phyloP scores from a whole-genome alignment of 1,140 invertebrate species.

The Galleria mellonella region DNA sequence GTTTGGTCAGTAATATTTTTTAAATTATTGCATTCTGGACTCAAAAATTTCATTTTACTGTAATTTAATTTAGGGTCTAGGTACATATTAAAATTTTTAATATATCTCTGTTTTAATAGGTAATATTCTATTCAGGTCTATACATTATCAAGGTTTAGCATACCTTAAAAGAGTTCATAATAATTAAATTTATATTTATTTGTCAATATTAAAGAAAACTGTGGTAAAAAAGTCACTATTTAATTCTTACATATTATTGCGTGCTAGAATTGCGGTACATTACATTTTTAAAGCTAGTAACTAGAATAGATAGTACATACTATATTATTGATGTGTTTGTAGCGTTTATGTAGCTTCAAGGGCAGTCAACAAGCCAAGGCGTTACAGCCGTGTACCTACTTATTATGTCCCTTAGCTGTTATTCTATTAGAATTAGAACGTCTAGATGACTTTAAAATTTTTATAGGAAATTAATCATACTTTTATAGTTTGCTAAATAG shows the following conservation, averaged over 20 bases:
- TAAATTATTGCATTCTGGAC: slow-evolving; percentile 1
- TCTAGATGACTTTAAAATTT: neutral
- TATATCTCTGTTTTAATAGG: too few species aligned
- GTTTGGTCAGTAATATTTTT: slow-evolving; percentile 43
- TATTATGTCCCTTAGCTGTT: slow-evolving; percentile 9
- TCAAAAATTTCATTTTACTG: slow-evolving; percentile 6
- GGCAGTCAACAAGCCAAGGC: slow-evolving; percentile 8
- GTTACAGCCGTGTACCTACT: neutral
- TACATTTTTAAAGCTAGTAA: neutral
- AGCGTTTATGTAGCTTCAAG: slow-evolving; percentile 16
- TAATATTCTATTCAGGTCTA: too few species aligned
- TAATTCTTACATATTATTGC: neutral
- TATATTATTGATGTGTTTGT: neutral
- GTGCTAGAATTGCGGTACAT: too few species aligned
- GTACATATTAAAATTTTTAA: too few species aligned
- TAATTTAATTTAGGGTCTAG: neutral
- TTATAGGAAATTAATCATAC: too few species aligned
- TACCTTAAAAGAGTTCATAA: too few species aligned
- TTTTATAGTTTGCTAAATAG: neutral
- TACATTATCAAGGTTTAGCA: too few species aligned
- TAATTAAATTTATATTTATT: too few species aligned
- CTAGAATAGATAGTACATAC: neutral
- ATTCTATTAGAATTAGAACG: slow-evolving; percentile 6
- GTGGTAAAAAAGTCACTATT: neutral
- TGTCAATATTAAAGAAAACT: too few species aligned